These are phyloP conservation scores for Bubo blakistoni DNA, from an alignment of 2,113 vertebrate genomes.

Conservation along the genomic window DNA sequence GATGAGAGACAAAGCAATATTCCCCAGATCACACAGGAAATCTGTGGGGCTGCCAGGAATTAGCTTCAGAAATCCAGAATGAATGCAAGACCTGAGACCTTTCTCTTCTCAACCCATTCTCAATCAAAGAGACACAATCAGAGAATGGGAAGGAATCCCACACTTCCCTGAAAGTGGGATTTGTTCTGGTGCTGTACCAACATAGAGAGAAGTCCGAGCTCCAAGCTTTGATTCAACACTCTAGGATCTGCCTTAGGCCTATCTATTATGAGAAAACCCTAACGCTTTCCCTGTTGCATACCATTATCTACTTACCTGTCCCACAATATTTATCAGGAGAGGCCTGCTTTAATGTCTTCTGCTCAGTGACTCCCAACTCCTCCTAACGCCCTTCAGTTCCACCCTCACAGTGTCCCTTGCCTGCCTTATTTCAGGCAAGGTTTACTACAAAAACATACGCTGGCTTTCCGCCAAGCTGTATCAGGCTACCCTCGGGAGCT, in stretches of 20 bases:
- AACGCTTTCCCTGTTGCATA: not conserved
- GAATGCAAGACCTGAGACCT: not conserved
- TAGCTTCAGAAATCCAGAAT: not conserved
- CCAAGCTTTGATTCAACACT: not conserved
- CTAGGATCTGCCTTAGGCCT: not conserved
- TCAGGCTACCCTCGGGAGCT: not conserved
- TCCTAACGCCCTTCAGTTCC: not conserved
- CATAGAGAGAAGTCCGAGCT: not conserved
- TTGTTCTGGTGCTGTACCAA: not conserved
- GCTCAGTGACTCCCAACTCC: not conserved
- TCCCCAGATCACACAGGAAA: not conserved
- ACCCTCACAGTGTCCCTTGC: not conserved
- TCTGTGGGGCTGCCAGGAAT: not conserved
- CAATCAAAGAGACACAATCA: not conserved
- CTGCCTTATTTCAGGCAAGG: not conserved
- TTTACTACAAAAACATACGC: not conserved
- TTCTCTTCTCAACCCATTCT: not conserved
- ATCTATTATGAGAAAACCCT: not conserved
- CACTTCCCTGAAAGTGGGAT: not conserved
- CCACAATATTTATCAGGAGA: not conserved
- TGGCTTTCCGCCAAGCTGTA: not conserved
- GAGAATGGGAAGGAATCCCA: not conserved
- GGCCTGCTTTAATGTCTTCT: not conserved
- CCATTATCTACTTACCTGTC: conserved; percentile 11
- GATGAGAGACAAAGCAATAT: not conserved